These are phyloP conservation scores for Periophthalmus magnuspinnatus DNA, from an alignment of 2,797 vertebrate species.

Conservation along the genomic window DNA sequence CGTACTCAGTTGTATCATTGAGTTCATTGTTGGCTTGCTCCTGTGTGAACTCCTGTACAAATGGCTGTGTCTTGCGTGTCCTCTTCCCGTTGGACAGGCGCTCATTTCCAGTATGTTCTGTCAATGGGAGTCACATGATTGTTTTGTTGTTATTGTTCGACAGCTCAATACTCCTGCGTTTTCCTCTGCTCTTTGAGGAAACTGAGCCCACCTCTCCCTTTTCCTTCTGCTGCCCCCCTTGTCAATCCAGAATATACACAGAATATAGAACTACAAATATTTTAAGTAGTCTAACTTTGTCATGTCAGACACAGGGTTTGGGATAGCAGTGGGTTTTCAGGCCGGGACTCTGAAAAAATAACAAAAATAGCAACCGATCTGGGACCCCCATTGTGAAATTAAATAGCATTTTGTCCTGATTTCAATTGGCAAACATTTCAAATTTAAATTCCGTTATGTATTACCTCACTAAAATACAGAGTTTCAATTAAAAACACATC, in stretches of 20 bases:
- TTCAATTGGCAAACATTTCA: too few species aligned
- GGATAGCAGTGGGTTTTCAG: too few species aligned
- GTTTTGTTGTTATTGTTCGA: conserved; percentile 56
- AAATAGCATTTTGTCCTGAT: too few species aligned
- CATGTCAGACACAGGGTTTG: too few species aligned
- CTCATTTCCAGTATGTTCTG: conserved; percentile 28
- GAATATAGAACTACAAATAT: too few species aligned
- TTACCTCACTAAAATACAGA: too few species aligned
- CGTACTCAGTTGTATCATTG: conserved; percentile 8
- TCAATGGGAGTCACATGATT: conserved; percentile 45
- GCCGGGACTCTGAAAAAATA: too few species aligned
- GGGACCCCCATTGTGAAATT: too few species aligned
- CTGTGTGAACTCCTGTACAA: conserved; percentile 19
- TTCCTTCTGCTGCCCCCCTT: conserved; percentile 34
- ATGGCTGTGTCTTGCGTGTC: conserved; percentile 15
- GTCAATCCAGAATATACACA: background rate
- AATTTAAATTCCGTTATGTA: too few species aligned
- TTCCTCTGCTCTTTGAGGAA: conserved; percentile 63
- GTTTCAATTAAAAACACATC: too few species aligned
- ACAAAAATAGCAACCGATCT: too few species aligned
- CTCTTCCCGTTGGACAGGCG: conserved; percentile 30
- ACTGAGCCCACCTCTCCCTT: conserved; percentile 52
- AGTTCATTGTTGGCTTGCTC: conserved; percentile 8
- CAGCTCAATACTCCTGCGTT: conserved; percentile 46
- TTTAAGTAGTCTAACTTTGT: too few species aligned